phyloP scores from a whole-genome alignment of 1,140 invertebrate species.

The Musca vetustissima region DNA sequence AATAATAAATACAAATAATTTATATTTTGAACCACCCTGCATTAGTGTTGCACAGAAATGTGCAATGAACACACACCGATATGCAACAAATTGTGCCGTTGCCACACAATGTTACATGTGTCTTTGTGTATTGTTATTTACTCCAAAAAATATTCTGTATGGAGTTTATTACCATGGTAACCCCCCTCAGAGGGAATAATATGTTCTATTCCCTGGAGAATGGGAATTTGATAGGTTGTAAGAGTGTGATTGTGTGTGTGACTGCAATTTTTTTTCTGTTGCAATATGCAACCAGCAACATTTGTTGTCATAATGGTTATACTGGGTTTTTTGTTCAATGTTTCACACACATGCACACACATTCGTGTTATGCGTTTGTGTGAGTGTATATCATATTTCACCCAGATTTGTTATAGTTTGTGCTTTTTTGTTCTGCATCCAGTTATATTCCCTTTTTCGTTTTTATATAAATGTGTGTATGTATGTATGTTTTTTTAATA shows the following conservation, averaged over 20 bases:
- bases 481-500: background rate
- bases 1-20: too few species aligned
- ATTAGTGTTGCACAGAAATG: too few species aligned
- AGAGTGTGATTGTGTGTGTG: too few species aligned
- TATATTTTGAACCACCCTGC: too few species aligned
- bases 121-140: slow-evolving; percentile 8
- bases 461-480: background rate
- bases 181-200: background rate
- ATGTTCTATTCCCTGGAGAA: too few species aligned
- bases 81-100: too few species aligned
- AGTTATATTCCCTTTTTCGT: background rate
- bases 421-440: too few species aligned
- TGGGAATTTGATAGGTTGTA: too few species aligned
- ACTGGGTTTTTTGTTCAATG: slow-evolving; percentile 10
- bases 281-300: slow-evolving; percentile 2
- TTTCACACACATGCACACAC: background rate
- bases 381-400: too few species aligned
- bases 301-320: slow-evolving; percentile 13
- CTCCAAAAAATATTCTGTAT: background rate
- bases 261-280: too few species aligned
- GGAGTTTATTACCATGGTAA: slow-evolving; percentile 19
- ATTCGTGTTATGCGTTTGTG: background rate
- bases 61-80: background rate
- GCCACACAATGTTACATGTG: slow-evolving; percentile 23
- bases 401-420: background rate